Base-by-base conservation (phyloP, 2,888 invertebrate genomes). In the Cenopis cana region DNA sequence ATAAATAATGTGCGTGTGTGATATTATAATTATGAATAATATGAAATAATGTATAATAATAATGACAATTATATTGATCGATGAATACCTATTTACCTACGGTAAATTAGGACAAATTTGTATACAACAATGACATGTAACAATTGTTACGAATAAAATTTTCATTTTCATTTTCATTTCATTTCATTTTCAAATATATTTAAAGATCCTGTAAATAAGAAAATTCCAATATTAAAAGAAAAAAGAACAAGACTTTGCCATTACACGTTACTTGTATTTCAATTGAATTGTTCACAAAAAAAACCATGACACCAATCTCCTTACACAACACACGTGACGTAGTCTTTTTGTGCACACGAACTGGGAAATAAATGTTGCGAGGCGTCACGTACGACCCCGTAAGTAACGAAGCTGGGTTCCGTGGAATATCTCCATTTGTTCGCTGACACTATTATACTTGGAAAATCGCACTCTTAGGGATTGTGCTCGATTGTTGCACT, bases 331-430 rank as follows among this genome's bases (percentile, higher is more conserved):
- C 20, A 46, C 46, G 55, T 29, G 55, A 55, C 12, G 8, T 55
- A n/a, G 54, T 41, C 29, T 57, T 68, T 59, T 59, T 52, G 59
- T 33, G 18, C 33, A 20, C 56, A 59, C 52, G 52, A 54, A 38
- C 50, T 59, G 52, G 49, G 67, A 68, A 67, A 68, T 59, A 41
- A 59, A 59, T 24, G 56, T 41, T 55, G 50, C 57, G 67, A 49
- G 24, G 33, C 29, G 59, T 50, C 67, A 69, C 68, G 68, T 68
- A 49, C 67, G 67, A 41, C 33, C 12, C 41, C 38, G 52, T 59
- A 55, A 67, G 60, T 60, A 61, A 33, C 33, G 33, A 33, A 41
- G 18, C 54, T 49, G 56, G n/a, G 55, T 56, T 62, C 61, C 20
- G 36, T 14, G n/a, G 52, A 68, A 60, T 55, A 36, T 55, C 61